A percentile compares a stretch with the other conserved stretches of the same genome.
Conservation (phyloP, 2,797 vertebrate genomes). For the Sarcophilus harrisii region DNA sequence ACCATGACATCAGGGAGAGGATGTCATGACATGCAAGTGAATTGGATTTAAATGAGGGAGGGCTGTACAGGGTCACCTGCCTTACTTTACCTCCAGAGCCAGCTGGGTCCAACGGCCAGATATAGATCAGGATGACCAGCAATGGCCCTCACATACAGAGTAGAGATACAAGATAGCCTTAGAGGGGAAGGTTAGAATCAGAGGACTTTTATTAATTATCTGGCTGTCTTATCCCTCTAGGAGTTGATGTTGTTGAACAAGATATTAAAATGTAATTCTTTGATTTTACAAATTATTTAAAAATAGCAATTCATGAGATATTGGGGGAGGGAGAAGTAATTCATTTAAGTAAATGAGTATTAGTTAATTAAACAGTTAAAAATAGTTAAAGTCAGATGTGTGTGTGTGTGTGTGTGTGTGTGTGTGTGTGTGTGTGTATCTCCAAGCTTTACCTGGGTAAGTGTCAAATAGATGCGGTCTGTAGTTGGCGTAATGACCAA, state of each 20-base stretch:
- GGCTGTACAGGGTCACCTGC: too few relatives aligned
- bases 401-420: too few relatives aligned
- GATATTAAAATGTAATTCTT: neutral
- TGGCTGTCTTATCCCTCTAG: too few relatives aligned
- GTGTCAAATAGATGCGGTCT: slow-evolving; percentile 96
- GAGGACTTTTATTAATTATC: neutral
- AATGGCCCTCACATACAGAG: neutral
- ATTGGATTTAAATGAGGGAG: too few relatives aligned
- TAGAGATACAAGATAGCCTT: neutral
- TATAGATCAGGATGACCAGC: too few relatives aligned
- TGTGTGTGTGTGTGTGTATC: neutral
- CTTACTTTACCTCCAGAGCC: too few relatives aligned
- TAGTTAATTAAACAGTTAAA: neutral
- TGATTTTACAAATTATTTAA: neutral
- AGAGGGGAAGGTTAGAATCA: neutral
- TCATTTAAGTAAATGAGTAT: neutral
- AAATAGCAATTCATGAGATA: neutral
- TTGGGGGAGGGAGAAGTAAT: too few relatives aligned
- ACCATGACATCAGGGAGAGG: too few relatives aligned
- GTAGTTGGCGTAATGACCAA: slow-evolving; percentile 98
- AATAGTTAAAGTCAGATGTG: neutral
- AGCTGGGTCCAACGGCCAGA: too few relatives aligned
- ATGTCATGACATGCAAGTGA: too few relatives aligned
- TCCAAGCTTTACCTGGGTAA: slow-evolving; percentile 91
- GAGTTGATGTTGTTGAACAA: neutral